phyloP scores from a whole-genome alignment of 2,797 vertebrate genomes.

The Pseudochirops corinnae region DNA sequence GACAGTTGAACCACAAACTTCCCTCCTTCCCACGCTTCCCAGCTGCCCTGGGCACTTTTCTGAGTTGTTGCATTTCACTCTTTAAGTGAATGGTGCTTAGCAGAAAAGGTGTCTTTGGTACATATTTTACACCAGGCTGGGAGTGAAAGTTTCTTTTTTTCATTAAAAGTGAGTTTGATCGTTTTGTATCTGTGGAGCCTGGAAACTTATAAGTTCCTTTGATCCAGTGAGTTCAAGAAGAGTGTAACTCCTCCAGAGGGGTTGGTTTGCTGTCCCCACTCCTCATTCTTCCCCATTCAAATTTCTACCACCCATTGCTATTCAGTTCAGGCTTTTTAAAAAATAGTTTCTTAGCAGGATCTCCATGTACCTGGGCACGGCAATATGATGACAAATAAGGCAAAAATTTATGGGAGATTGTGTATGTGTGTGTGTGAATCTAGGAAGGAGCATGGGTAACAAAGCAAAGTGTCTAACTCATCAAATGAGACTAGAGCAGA shows the following conservation, averaged over 20 bases:
- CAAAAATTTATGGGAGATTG: background rate
- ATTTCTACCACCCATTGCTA: background rate
- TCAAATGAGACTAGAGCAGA: conserved; percentile 44
- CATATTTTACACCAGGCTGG: conserved; percentile 80
- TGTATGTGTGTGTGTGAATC: background rate
- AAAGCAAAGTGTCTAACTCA: background rate
- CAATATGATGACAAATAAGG: background rate
- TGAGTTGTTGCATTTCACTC: conserved; percentile 79
- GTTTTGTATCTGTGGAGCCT: conserved; percentile 75
- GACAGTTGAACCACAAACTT: conserved; percentile 80
- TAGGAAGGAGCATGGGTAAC: conserved; percentile 16
- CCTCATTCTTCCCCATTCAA: background rate
- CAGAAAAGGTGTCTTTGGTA: conserved; percentile 82
- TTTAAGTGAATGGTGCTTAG: conserved; percentile 82
- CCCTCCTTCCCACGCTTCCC: conserved; percentile 72
- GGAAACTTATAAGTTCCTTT: conserved; percentile 77
- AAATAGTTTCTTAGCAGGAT: conserved; percentile 41
- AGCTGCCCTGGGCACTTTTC: conserved; percentile 77
- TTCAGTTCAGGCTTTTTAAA: conserved; percentile 11
- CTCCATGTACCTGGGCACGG: conserved; percentile 24
- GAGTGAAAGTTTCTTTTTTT: conserved; percentile 79
- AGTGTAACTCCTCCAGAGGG: conserved; percentile 61
- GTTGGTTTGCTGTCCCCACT: background rate
- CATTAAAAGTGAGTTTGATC: conserved; percentile 81
- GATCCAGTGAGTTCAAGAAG: conserved; percentile 72